Base-by-base conservation (phyloP, 2,888 invertebrate genomes). In the Meloe dianella region DNA sequence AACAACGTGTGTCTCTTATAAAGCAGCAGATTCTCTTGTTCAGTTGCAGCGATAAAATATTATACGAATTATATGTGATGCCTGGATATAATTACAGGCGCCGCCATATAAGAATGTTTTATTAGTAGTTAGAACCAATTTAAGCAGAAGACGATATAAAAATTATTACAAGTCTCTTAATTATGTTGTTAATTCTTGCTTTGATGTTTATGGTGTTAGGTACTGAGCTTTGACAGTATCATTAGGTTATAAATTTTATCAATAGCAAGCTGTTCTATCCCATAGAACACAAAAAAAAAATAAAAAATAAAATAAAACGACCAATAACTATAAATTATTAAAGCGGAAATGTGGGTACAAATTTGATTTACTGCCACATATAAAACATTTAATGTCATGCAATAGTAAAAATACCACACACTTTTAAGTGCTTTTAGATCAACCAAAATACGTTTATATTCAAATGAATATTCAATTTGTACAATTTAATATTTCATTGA, bases 101-200 rank as follows among this genome's bases (percentile, higher is more conserved):
- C 22, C 14, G 20, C 22, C 20, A 24, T 20, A n/a, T 8, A 9
- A 22, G 1, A 17, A 22, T 24, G 29, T 30, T 57, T 57, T 58
- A 61, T 51, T 20, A 57, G 20, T 35, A 65, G 27, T 57, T 65
- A 47, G n/a, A 20, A 35, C 5, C 32, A 14, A 27, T 20, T 30
- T 27, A 27, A 27, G 4, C 27, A 4, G 4, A 27, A 27, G 27
- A 27, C 27, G 29, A 22, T 60, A 68, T 69, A 71, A 71, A 69
- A 69, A 64, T 67, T 68, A 66, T 67, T 66, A 64, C 68, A 61
- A 64, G 59, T 65, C 60, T 51, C 62, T 69, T 71, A 71, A 71
- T 71, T 71, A 69, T 64, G 63, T 65, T 66, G 67, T 71, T 71
- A 71, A 68, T 63, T 61, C 62, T 63, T 57, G 63, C 63, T 68